These are phyloP conservation scores for Tachina grossa DNA, from an alignment of 2,888 invertebrate species.

Conservation along the genomic window DNA sequence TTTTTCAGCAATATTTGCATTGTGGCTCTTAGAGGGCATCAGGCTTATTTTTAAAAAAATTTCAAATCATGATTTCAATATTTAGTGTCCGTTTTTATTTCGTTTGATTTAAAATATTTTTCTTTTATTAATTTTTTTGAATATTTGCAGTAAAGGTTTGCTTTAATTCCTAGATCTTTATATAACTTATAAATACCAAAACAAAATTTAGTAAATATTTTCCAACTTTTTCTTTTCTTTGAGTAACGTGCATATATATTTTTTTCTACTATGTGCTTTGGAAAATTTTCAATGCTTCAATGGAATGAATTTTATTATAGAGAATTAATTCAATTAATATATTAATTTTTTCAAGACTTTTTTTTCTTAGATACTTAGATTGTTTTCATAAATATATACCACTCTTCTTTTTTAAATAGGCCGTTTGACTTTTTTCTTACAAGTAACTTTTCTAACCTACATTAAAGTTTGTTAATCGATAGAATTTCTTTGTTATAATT, in stretches of 20 bases:
- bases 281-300: conserved; percentile 71
- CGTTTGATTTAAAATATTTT: conserved; percentile 2
- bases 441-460: conserved; percentile 25
- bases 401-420: conserved; percentile 45
- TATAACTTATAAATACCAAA: conserved; percentile 14
- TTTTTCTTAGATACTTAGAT: conserved; percentile 68
- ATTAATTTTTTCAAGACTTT: conserved; percentile 51
- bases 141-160: conserved; percentile 57
- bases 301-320: conserved; percentile 71
- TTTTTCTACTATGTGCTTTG: conserved; percentile 67
- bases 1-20: conserved; percentile 61
- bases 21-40: conserved; percentile 57
- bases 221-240: conserved; percentile 37
- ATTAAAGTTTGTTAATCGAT: conserved; percentile 39
- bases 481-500: conserved; percentile 20
- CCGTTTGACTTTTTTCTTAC: conserved; percentile 33
- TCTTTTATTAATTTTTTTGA: conserved; percentile 14
- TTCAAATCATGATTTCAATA: not conserved
- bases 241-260: conserved; percentile 10
- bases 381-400: conserved; percentile 55
- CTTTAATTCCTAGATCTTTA: conserved; percentile 53
- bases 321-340: conserved; percentile 54
- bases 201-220: conserved; percentile 32
- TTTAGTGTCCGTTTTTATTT: conserved; percentile 20
- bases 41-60: conserved; percentile 37